Percentiles rank a stretch among this genome's conserved stretches.
These are phyloP conservation scores for Borostomias antarcticus DNA, from an alignment of 2,797 vertebrate species.

Conservation along the genomic window DNA sequence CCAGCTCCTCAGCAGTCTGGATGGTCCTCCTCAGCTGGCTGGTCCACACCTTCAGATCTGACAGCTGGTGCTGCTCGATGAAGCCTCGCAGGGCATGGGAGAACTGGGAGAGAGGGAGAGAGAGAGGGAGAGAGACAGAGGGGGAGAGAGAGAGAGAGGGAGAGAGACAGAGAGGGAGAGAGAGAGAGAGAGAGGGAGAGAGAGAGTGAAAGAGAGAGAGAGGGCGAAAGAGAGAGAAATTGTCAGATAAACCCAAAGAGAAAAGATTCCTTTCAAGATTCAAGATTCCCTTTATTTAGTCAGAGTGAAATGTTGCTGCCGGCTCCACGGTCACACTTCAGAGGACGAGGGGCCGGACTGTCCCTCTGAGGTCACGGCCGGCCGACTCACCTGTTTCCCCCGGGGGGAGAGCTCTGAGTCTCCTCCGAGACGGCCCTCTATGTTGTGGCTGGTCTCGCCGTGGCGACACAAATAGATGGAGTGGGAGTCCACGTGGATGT, in stretches of 20 bases:
- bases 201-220: not conserved
- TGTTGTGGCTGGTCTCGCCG: constrained; percentile 91
- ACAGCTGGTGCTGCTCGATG: constrained; percentile 88
- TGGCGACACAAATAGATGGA: constrained; percentile 97
- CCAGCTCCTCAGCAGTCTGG: constrained; percentile 92
- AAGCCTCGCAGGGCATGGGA: constrained; percentile 82
- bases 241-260: too few species aligned
- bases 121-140: too few species aligned
- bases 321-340: too few species aligned
- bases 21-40: constrained; percentile 96
- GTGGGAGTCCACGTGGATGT: constrained; percentile 94
- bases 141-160: not conserved
- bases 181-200: not conserved
- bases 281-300: too few species aligned
- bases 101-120: constrained; percentile 73
- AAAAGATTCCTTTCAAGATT: too few species aligned
- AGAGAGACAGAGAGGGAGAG: not conserved
- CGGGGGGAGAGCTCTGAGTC: constrained; percentile 87
- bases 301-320: too few species aligned
- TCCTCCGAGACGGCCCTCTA: constrained; percentile 89
- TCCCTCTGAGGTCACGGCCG: not conserved
- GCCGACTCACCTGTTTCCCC: constrained; percentile 85
- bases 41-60: constrained; percentile 95
- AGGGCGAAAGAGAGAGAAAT: not conserved
- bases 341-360: not conserved